Percentiles rank a stretch among this genome's conserved stretches.
Evolutionary conservation across 2,113 vertebrate genomes (phyloP).

Genomic region (Plectropomus leopardus): DNA sequence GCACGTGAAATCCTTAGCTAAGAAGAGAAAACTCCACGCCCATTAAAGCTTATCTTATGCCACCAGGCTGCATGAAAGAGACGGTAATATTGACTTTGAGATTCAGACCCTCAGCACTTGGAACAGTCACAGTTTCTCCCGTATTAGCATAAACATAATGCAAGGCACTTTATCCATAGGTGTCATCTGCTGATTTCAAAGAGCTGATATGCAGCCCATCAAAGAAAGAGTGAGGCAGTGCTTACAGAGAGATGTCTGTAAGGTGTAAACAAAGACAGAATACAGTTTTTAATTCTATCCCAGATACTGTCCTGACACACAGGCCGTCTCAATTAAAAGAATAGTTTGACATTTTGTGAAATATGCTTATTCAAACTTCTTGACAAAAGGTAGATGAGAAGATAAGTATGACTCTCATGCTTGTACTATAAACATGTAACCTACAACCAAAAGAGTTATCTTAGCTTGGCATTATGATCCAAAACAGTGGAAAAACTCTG

Average conservation of each 20-base stretch:
- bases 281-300: neutral
- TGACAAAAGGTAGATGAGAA: neutral
- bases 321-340: neutral
- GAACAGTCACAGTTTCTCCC: conserved; percentile 5
- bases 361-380: neutral
- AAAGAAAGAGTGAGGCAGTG: neutral
- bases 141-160: conserved; percentile 41
- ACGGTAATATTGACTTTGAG: conserved; percentile 11
- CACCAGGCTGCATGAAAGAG: conserved; percentile 27
- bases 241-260: too few relatives aligned
- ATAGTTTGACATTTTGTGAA: conserved; percentile 1
- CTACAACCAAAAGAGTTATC: too few relatives aligned
- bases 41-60: conserved; percentile 14
- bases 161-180: too few relatives aligned
- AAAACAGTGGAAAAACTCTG: too few relatives aligned
- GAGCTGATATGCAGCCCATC: neutral
- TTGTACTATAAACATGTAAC: too few relatives aligned
- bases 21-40: conserved; percentile 4
- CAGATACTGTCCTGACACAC: neutral
- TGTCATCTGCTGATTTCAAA: conserved; percentile 26
- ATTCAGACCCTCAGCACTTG: conserved; percentile 23
- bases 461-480: too few relatives aligned
- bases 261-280: neutral
- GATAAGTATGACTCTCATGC: too few relatives aligned
- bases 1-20: neutral